These are phyloP conservation scores for Sebastes oblongus DNA, from an alignment of 2,797 vertebrate genomes.

Conservation along the genomic window DNA sequence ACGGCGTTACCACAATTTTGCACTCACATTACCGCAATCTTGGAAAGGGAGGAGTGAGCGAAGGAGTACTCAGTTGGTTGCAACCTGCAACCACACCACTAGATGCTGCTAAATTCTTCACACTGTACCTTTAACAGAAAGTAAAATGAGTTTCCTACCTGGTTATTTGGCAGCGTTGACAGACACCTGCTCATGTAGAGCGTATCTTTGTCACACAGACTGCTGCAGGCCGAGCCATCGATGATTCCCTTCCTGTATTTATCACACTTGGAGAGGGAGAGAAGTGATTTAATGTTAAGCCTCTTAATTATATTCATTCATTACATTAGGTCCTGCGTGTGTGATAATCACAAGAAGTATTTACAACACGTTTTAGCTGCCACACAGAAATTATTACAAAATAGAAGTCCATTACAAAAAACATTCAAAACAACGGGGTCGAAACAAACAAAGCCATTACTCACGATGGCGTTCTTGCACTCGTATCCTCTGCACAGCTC, in stretches of 20 bases:
- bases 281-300: neutral
- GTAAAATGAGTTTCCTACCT: conserved; percentile 78
- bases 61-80: too few relatives aligned
- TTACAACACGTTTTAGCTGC: neutral
- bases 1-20: too few relatives aligned
- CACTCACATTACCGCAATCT: too few relatives aligned
- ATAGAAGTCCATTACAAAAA: neutral
- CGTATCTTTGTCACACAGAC: conserved; percentile 94
- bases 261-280: conserved; percentile 88
- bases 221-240: conserved; percentile 95
- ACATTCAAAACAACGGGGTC: neutral
- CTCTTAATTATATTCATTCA: neutral
- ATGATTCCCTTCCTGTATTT: conserved; percentile 96
- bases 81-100: too few relatives aligned
- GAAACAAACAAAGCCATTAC: conserved; percentile 26
- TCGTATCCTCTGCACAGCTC: conserved; percentile 97
- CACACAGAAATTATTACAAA: neutral
- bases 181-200: conserved; percentile 96
- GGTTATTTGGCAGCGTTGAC: conserved; percentile 92
- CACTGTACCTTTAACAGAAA: neutral
- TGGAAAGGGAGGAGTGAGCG: too few relatives aligned
- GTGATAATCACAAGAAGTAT: neutral
- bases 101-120: neutral
- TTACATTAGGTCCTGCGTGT: neutral
- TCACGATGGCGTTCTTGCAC: conserved; percentile 95